Base-by-base conservation (phyloP, 1,140 invertebrate species). In the Wasmannia auropunctata region DNA sequence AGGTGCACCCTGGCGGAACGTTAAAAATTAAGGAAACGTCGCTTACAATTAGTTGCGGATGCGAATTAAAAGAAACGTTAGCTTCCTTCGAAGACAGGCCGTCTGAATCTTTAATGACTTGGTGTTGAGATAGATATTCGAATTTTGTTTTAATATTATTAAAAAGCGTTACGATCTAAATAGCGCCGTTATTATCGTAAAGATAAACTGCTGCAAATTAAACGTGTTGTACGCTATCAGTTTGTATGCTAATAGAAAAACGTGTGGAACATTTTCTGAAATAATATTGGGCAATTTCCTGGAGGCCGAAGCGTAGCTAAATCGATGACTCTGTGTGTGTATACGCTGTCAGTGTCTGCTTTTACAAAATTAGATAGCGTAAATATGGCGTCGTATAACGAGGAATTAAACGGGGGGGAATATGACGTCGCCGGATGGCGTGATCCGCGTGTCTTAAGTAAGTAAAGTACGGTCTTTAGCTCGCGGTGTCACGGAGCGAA, bases 121-220 rank as follows among this genome's bases (percentile, higher is more conserved):
- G 37, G 0, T 22, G n/a, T 43, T 14, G 5, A 37, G 11, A 43
- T 3, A 43, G 2, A n/a, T n/a, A n/a, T 67, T 14, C n/a, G 11
- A 7, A 72, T 46, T 43, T 56, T n/a, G n/a, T 54, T 58, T 7
- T 58, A 43, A 58, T 70, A 34, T 81, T 31, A 16, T 16, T 46
- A 19, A n/a, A 54, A 43, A 46, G 54, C 22, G 22, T 7, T 22
- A 43, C 19, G 22, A 25, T 22, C 31, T 8, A 46, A 22, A 79
- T 19, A 67, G 22, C 54, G n/a, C 37, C 28, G 31, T 5, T 11
- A 6, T 54, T 43, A 40, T 40, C 46, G 7, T 28, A 10, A 25
- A 67, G 31, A 80, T 80, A 19, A 54, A 80, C 67, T 19, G 31
- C 46, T 51, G 31, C 31, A 51, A 65, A 79, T 65, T 54, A 6